These are phyloP conservation scores for Odontesthes bonariensis DNA, from an alignment of 2,113 vertebrate genomes.

Conservation along the genomic window DNA sequence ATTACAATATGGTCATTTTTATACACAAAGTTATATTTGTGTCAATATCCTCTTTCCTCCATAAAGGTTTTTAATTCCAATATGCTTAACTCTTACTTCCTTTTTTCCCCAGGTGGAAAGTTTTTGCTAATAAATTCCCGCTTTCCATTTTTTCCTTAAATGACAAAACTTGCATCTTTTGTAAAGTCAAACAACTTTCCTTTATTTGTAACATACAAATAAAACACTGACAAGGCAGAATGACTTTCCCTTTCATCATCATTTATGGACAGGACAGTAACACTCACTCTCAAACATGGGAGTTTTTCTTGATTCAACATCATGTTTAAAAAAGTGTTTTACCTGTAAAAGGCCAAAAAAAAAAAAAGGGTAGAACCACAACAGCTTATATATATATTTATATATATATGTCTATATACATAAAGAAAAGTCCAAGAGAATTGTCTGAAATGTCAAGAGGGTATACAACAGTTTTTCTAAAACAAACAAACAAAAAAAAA, in stretches of 20 bases:
- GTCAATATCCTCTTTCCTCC: too few species aligned
- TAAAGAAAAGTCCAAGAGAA: conserved; percentile 48
- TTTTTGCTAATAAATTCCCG: too few species aligned
- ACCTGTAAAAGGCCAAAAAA: conserved; percentile 74
- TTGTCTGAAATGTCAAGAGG: conserved; percentile 33
- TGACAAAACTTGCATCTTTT: background rate
- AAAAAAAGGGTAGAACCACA: conserved; percentile 67
- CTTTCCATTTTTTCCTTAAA: background rate
- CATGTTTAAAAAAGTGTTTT: conserved; percentile 73
- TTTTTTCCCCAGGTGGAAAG: too few species aligned
- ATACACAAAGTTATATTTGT: too few species aligned
- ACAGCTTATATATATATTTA: conserved; percentile 70
- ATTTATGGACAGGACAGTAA: conserved; percentile 73
- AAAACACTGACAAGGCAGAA: conserved; percentile 85
- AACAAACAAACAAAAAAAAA: conserved; percentile 33
- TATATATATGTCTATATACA: conserved; percentile 51
- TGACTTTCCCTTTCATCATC: conserved; percentile 81
- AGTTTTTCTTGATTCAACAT: conserved; percentile 55
- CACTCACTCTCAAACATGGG: conserved; percentile 74
- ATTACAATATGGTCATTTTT: too few species aligned
- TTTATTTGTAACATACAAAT: conserved; percentile 86
- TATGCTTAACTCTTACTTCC: too few species aligned
- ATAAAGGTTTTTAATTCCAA: too few species aligned
- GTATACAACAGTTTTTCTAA: conserved; percentile 44
- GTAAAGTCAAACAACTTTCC: conserved; percentile 80